Evolutionary conservation across 2,797 vertebrate species (phyloP).

Genomic region (Acanthurus leucopareius): DNA sequence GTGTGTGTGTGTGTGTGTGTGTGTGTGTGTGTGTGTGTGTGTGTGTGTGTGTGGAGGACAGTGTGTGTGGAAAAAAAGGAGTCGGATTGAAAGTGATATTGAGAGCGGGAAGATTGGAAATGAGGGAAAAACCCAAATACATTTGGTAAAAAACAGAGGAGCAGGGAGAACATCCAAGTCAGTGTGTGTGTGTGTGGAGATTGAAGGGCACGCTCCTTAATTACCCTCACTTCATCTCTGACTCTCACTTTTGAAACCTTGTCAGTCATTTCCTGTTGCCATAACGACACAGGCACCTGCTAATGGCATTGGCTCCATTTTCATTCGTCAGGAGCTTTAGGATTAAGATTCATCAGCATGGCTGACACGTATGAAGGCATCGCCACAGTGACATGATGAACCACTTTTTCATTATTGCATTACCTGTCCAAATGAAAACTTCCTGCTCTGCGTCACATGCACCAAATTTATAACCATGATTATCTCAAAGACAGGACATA

Average conservation of each 20-base stretch:
- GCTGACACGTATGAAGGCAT: constrained; percentile 41
- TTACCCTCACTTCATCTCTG: constrained; percentile 39
- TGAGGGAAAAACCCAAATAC: constrained; percentile 4
- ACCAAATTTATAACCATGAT: constrained; percentile 28
- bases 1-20: constrained; percentile 17
- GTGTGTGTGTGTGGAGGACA: neutral
- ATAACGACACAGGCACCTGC: constrained; percentile 63
- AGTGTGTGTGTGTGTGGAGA: neutral
- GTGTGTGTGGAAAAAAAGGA: neutral
- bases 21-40: constrained; percentile 19
- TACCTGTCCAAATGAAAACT: constrained; percentile 33
- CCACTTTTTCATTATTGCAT: constrained; percentile 34
- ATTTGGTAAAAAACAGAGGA: neutral
- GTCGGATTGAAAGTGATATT: constrained; percentile 15
- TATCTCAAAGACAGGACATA: constrained; percentile 2
- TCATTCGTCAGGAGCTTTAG: constrained; percentile 56
- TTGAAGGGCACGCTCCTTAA: constrained; percentile 26
- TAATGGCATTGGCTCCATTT: constrained; percentile 62
- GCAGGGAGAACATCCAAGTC: neutral
- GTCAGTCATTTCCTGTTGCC: constrained; percentile 73
- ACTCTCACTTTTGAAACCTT: constrained; percentile 31
- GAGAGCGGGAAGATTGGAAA: constrained; percentile 8
- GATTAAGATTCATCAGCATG: constrained; percentile 73
- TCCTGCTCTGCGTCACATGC: neutral
- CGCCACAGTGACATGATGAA: constrained; percentile 31